Evolutionary conservation across 2,113 vertebrate species (phyloP).

Genomic region (Gymnorhina tibicen): DNA sequence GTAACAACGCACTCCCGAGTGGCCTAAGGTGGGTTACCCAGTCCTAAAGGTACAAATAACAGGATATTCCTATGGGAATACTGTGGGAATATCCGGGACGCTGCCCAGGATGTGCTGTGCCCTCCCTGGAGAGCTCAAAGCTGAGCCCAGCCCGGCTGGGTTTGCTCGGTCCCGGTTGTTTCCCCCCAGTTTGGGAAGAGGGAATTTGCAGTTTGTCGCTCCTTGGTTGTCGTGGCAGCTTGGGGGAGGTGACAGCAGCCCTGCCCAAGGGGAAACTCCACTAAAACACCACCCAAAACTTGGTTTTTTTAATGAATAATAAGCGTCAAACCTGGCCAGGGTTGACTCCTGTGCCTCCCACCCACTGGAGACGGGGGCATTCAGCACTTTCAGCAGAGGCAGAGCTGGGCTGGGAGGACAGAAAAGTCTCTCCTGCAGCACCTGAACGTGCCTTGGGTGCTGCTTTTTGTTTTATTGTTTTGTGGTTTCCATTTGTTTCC

Average conservation of each 20-base stretch:
- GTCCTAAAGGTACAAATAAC: not conserved
- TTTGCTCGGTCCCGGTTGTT: not conserved
- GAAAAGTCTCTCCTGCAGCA: not conserved
- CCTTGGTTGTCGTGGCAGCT: not conserved
- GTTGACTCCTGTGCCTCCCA: not conserved
- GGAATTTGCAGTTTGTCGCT: not conserved
- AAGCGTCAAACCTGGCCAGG: accelerated
- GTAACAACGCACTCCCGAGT: not conserved
- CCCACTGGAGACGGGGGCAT: not conserved
- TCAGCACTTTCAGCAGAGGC: not conserved
- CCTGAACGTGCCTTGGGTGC: not conserved
- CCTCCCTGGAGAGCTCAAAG: not conserved
- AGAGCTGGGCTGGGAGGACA: not conserved
- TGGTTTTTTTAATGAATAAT: accelerated
- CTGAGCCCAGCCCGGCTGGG: not conserved
- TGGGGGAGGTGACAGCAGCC: not conserved
- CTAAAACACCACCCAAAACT: not conserved
- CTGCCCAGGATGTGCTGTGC: not conserved
- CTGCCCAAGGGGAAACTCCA: not conserved
- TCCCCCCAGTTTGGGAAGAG: accelerated
- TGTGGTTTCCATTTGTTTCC: accelerated
- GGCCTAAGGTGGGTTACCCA: not conserved
- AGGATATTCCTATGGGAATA: not conserved
- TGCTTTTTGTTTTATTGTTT: accelerated
- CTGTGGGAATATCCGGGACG: not conserved